Percentiles rank a stretch among this genome's conserved stretches.
Conservation (phyloP, 2,888 invertebrate genomes). For the Ormyrus rosae region DNA sequence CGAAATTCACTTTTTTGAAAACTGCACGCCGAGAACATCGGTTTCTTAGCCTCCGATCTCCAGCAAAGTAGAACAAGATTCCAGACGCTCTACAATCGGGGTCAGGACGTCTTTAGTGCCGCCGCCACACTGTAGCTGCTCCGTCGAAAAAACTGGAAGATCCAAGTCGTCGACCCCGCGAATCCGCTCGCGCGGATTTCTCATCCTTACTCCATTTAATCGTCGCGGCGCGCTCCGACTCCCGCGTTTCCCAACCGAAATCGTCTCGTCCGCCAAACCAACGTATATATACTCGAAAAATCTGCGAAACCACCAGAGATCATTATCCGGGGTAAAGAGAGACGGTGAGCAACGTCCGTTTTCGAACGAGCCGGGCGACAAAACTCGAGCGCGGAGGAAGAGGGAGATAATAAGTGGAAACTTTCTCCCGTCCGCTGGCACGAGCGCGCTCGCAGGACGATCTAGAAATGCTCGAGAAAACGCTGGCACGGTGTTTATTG, state of each 20-base stretch:
- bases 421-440: constrained; percentile 20
- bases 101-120: constrained; percentile 35
- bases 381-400: background rate
- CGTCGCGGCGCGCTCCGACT: background rate
- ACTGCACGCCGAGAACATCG: too few relatives aligned
- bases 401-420: background rate
- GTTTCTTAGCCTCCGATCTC: background rate
- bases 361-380: background rate
- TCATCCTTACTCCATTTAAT: background rate
- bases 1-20: too few relatives aligned
- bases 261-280: too few relatives aligned
- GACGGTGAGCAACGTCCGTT: constrained; percentile 15
- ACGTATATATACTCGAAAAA: background rate
- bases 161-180: constrained; percentile 37
- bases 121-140: constrained; percentile 12
- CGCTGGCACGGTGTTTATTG: constrained; percentile 11
- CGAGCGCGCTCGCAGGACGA: background rate
- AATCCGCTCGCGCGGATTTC: constrained; percentile 29
- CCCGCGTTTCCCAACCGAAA: background rate
- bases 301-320: background rate
- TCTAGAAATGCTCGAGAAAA: constrained; percentile 14
- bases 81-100: constrained; percentile 20
- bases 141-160: constrained; percentile 1
- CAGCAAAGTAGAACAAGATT: constrained; percentile 33
- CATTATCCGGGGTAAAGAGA: background rate